These are phyloP conservation scores for Ooceraea biroi DNA, from an alignment of 1,140 invertebrate genomes.

Conservation along the genomic window DNA sequence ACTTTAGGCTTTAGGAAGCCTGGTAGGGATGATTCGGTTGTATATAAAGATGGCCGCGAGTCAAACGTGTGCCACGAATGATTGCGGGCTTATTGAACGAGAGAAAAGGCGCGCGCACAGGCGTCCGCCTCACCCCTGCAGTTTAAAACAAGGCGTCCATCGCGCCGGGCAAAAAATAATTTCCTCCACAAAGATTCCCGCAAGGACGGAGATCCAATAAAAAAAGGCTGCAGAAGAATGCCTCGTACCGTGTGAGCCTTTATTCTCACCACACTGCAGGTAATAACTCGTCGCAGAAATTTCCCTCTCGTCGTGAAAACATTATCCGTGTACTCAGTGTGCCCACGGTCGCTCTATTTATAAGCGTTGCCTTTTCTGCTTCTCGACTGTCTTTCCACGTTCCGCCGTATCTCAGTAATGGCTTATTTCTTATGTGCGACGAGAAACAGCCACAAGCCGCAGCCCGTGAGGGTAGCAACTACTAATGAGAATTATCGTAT, in stretches of 20 bases:
- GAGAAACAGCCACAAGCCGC: conserved; percentile 16
- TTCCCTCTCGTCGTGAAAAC: conserved; percentile 70
- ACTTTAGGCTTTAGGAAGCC: neutral
- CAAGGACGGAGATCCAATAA: conserved; percentile 63
- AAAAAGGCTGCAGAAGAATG: conserved; percentile 55
- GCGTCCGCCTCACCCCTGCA: conserved; percentile 20
- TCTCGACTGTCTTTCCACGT: conserved; percentile 43
- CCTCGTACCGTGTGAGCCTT: conserved; percentile 59
- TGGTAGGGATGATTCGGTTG: neutral
- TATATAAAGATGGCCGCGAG: neutral
- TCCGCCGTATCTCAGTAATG: conserved; percentile 59
- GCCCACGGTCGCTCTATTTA: conserved; percentile 63
- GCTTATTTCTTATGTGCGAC: conserved; percentile 57
- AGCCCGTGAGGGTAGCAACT: neutral
- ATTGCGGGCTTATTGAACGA: conserved; percentile 37
- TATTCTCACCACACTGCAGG: conserved; percentile 61
- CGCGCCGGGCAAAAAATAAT: conserved; percentile 48
- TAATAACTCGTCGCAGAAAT: conserved; percentile 69
- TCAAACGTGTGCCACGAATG: conserved; percentile 15
- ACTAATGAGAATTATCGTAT: conserved; percentile 46
- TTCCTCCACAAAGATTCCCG: conserved; percentile 63
- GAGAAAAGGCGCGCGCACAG: conserved; percentile 24
- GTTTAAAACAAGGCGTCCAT: conserved; percentile 51
- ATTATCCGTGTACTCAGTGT: conserved; percentile 53
- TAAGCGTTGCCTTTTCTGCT: conserved; percentile 59